A percentile compares a stretch with the other conserved stretches of the same genome.
Conservation (phyloP, 2,888 invertebrate genomes). For the Callosobruchus maculatus region DNA sequence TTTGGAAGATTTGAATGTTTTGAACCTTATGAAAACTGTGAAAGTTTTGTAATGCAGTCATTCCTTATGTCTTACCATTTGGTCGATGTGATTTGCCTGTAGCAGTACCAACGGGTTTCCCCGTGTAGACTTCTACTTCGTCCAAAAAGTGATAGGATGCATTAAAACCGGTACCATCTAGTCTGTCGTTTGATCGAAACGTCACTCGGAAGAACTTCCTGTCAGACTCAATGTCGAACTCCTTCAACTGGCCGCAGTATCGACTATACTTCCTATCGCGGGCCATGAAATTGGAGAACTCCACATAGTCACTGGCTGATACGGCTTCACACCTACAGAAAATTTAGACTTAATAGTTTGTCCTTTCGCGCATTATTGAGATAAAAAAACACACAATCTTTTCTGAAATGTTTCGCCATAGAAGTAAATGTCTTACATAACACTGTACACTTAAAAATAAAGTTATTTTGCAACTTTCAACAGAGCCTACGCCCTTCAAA, state of each 20-base stretch:
- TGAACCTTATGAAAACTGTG: too few species aligned
- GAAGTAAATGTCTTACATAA: too few species aligned
- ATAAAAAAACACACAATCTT: too few species aligned
- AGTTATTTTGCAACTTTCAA: too few species aligned
- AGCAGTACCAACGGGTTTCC: constrained; percentile 35
- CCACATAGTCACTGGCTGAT: constrained; percentile 92
- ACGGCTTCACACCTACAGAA: constrained; percentile 78
- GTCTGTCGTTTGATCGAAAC: constrained; percentile 88
- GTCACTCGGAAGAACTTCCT: constrained; percentile 91
- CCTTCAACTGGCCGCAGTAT: constrained; percentile 81
- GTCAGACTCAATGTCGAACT: constrained; percentile 82
- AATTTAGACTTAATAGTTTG: background rate
- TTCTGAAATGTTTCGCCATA: too few species aligned
- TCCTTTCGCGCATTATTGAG: too few species aligned
- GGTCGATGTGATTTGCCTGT: constrained; percentile 7
- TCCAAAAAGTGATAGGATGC: constrained; percentile 85
- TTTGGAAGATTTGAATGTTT: too few species aligned
- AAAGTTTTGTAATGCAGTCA: too few species aligned
- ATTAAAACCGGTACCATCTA: constrained; percentile 92
- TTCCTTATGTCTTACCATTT: constrained; percentile 4
- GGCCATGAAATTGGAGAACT: constrained; percentile 92
- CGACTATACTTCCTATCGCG: constrained; percentile 85
- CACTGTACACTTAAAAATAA: too few species aligned
- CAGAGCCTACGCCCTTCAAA: too few species aligned
- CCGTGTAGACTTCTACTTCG: constrained; percentile 59